Evolutionary conservation across 2,888 invertebrate genomes (phyloP).

Genomic region (Phlogophora meticulosa): DNA sequence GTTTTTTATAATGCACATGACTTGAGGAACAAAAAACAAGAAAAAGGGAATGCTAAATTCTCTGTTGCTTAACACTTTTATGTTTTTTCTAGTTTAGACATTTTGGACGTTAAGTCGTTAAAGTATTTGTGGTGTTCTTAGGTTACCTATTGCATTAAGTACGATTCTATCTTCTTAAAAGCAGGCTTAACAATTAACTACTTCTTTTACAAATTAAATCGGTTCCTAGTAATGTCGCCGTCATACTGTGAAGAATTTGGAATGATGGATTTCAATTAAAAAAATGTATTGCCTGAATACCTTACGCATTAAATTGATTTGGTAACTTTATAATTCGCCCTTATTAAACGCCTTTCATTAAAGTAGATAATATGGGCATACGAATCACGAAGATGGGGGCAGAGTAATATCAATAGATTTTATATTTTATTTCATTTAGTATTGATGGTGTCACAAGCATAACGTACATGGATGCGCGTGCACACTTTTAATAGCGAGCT

Average conservation of each 20-base stretch:
- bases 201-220: not conserved
- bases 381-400: constrained; percentile 6
- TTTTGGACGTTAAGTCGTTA: not conserved
- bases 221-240: too few species aligned
- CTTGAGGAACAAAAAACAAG: not conserved
- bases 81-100: not conserved
- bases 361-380: not conserved
- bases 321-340: constrained; percentile 3
- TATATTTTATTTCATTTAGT: too few species aligned
- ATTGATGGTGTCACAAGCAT: constrained; percentile 24
- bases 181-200: not conserved
- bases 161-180: too few species aligned
- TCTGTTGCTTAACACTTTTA: too few species aligned
- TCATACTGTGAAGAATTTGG: not conserved
- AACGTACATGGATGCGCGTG: constrained; percentile 13
- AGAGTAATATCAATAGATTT: not conserved
- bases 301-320: constrained; percentile 17
- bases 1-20: constrained; percentile 10
- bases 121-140: not conserved
- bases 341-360: constrained; percentile 13
- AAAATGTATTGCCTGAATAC: too few species aligned
- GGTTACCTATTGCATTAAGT: not conserved
- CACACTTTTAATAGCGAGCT: constrained; percentile 18
- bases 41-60: not conserved
- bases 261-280: not conserved